A percentile compares a stretch with the other conserved stretches of the same genome.
Conservation (phyloP, 2,797 vertebrate species). For the Rhinichthys osculus region DNA sequence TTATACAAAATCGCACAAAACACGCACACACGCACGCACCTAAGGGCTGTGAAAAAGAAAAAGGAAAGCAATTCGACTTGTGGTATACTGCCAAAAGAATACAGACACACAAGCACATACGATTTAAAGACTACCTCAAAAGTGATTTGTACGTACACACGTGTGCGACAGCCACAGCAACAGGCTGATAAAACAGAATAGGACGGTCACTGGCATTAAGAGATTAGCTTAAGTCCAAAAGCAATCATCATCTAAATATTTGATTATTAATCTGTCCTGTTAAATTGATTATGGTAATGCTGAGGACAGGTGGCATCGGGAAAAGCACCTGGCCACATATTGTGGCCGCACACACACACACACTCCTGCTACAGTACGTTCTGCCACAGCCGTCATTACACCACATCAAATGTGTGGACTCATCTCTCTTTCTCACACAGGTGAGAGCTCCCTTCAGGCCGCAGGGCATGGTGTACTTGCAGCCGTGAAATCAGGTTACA, state of each 20-base stretch:
- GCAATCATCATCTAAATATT: slow-evolving; percentile 84
- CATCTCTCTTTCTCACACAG: slow-evolving; percentile 47
- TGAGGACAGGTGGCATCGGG: slow-evolving; percentile 70
- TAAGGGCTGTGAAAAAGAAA: slow-evolving; percentile 6
- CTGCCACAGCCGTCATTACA: slow-evolving; percentile 50
- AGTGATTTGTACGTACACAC: slow-evolving; percentile 46
- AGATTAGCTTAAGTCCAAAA: slow-evolving; percentile 80
- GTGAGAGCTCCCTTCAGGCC: slow-evolving; percentile 47
- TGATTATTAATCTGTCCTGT: slow-evolving; percentile 81
- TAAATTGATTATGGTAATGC: slow-evolving; percentile 82
- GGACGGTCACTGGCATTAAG: slow-evolving; percentile 80
- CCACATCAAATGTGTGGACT: slow-evolving; percentile 49
- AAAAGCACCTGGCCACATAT: slow-evolving; percentile 76
- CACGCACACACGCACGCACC: slow-evolving; percentile 40
- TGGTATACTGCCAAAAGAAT: not conserved
- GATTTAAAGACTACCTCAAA: slow-evolving; percentile 42
- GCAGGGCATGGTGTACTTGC: slow-evolving; percentile 48
- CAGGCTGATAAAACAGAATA: slow-evolving; percentile 62
- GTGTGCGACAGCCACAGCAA: not conserved
- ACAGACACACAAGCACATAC: not conserved
- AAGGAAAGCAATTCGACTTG: slow-evolving; percentile 27
- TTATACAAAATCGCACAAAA: slow-evolving; percentile 76
- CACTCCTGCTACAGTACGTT: slow-evolving; percentile 21
- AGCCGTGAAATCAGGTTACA: slow-evolving; percentile 58
- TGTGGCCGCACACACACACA: slow-evolving; percentile 40